These are phyloP conservation scores for Columba livia DNA, from an alignment of 2,113 vertebrate species.

Conservation along the genomic window DNA sequence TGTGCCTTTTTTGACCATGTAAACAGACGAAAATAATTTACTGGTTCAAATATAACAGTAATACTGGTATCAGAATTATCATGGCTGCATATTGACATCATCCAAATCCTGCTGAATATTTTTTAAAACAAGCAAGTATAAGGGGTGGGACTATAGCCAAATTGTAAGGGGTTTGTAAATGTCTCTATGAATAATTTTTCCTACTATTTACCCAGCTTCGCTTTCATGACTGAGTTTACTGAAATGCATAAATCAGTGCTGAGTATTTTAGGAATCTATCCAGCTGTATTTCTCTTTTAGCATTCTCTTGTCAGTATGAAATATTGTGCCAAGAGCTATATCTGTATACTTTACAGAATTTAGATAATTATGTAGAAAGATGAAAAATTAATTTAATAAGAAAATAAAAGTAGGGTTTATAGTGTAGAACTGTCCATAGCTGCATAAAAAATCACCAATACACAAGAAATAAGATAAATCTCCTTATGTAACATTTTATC, in stretches of 20 bases:
- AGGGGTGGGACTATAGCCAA: neutral
- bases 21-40: neutral
- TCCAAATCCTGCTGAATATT: neutral
- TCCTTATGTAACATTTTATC: slow-evolving; percentile 19
- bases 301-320: neutral
- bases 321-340: neutral
- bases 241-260: slow-evolving; percentile 47
- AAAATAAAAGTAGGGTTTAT: neutral
- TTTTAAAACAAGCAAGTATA: neutral
- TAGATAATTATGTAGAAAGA: slow-evolving; percentile 25
- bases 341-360: slow-evolving; percentile 14
- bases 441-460: neutral
- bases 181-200: neutral
- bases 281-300: slow-evolving; percentile 38
- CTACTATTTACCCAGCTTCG: neutral
- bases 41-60: neutral
- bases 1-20: neutral
- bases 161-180: neutral
- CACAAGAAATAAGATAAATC: neutral
- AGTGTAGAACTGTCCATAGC: neutral
- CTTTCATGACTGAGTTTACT: slow-evolving; percentile 13
- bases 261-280: slow-evolving; percentile 45
- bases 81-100: neutral
- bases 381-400: slow-evolving; percentile 39
- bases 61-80: neutral